Evolutionary conservation across 2,113 vertebrate genomes (phyloP).

Genomic region (Caloenas nicobarica): DNA sequence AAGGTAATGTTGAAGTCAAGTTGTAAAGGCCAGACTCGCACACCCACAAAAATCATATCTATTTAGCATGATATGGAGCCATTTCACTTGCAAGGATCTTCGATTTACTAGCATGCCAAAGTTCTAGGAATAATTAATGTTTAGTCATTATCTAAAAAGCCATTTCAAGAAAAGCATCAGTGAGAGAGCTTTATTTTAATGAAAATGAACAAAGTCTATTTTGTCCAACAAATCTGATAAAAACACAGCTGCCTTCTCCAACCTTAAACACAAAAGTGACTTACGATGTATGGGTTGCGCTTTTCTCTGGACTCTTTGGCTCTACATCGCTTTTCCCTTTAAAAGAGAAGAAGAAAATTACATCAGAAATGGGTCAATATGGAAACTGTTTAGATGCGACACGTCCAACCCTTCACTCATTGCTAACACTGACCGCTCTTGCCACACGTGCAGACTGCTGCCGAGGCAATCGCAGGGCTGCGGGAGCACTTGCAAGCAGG

Average conservation of each 20-base stretch:
- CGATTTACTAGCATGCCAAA: slow-evolving; percentile 6
- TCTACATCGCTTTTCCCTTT: slow-evolving; percentile 86
- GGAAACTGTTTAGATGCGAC: slow-evolving; percentile 30
- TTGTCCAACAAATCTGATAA: slow-evolving; percentile 43
- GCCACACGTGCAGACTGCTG: background rate
- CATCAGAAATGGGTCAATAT: slow-evolving; percentile 57
- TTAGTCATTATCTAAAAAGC: slow-evolving; percentile 36
- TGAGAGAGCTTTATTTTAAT: slow-evolving; percentile 39
- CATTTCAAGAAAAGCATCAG: slow-evolving; percentile 43
- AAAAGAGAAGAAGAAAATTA: slow-evolving; percentile 70
- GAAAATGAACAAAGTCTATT: slow-evolving; percentile 49
- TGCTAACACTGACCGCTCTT: slow-evolving; percentile 1
- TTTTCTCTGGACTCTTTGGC: slow-evolving; percentile 83
- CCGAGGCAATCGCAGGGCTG: background rate
- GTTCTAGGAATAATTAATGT: slow-evolving; percentile 55
- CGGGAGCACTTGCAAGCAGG: background rate
- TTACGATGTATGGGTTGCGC: slow-evolving; percentile 94
- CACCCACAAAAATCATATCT: slow-evolving; percentile 12
- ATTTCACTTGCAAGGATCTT: slow-evolving; percentile 35
- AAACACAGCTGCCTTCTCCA: slow-evolving; percentile 22
- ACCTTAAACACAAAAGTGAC: slow-evolving; percentile 71
- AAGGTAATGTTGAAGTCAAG: slow-evolving; percentile 12
- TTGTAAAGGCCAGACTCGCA: slow-evolving; percentile 13
- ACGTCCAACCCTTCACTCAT: slow-evolving; percentile 28
- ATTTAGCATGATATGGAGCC: background rate